Percentiles rank a stretch among this genome's conserved stretches.
phyloP scores from a whole-genome alignment of 1,140 invertebrate species.

The Heliconius congener region DNA sequence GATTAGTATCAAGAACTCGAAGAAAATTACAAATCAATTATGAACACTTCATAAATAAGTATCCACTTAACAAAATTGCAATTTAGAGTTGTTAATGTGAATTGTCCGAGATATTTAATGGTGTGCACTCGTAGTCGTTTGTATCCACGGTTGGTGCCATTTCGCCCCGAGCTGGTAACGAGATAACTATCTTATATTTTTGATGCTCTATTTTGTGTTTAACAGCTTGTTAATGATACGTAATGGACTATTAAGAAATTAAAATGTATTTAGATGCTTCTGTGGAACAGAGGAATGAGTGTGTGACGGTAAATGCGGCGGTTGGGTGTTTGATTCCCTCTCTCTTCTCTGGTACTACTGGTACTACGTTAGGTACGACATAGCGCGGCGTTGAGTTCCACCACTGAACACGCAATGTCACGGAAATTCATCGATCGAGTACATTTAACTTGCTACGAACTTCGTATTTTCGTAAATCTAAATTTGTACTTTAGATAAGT shows the following conservation, averaged over 20 bases:
- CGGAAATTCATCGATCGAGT: too few species aligned
- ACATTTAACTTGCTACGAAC: too few species aligned
- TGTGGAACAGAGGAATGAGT: too few species aligned
- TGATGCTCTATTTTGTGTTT: constrained; percentile 22
- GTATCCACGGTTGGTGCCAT: not conserved
- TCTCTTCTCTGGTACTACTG: too few species aligned
- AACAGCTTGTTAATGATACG: constrained; percentile 19
- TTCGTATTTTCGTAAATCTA: not conserved
- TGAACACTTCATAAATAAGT: constrained; percentile 3
- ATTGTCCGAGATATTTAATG: constrained; percentile 1
- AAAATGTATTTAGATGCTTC: too few species aligned
- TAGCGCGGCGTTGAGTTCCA: too few species aligned
- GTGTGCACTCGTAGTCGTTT: not conserved
- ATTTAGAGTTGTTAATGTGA: not conserved
- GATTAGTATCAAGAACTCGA: not conserved
- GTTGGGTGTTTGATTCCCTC: too few species aligned
- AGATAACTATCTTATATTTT: constrained; percentile 1
- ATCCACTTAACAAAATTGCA: not conserved
- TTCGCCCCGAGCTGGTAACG: not conserved
- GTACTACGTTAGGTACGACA: too few species aligned
- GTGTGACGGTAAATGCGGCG: too few species aligned
- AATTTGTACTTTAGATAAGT: not conserved
- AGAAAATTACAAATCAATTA: not conserved
- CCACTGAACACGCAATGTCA: too few species aligned
- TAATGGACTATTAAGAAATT: constrained; percentile 21